phyloP scores from a whole-genome alignment of 2,888 invertebrate genomes.

The Synanthedon andrenaeformis region DNA sequence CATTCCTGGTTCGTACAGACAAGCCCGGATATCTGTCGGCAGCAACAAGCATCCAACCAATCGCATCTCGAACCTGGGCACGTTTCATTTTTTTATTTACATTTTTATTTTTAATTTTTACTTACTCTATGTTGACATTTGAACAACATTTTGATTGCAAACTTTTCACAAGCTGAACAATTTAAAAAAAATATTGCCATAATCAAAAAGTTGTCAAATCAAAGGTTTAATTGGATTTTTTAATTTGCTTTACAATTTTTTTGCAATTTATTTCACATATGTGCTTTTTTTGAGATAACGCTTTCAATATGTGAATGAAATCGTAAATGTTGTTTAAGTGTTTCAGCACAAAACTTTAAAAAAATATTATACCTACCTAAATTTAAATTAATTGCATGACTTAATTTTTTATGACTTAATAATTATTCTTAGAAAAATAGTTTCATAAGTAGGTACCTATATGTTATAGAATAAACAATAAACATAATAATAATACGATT shows the following conservation, averaged over 20 bases:
- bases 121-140: constrained; percentile 18
- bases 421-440: too few species aligned
- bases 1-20: constrained; percentile 94
- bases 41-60: constrained; percentile 79
- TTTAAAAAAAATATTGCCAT: not conserved
- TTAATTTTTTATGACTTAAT: too few species aligned
- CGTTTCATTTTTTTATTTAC: constrained; percentile 75
- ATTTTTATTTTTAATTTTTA: constrained; percentile 54
- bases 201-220: constrained; percentile 3
- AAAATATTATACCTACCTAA: too few species aligned
- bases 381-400: too few species aligned
- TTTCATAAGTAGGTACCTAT: too few species aligned
- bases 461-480: too few species aligned
- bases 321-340: constrained; percentile 17
- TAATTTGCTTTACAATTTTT: not conserved
- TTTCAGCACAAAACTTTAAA: constrained; percentile 3
- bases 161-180: not conserved
- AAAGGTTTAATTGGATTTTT: not conserved
- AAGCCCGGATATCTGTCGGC: constrained; percentile 91
- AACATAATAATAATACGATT: too few species aligned
- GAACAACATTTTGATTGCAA: not conserved
- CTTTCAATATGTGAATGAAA: constrained; percentile 5
- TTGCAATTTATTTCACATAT: not conserved
- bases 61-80: constrained; percentile 94
- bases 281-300: constrained; percentile 18